These are phyloP conservation scores for Hyperoplus immaculatus DNA, from an alignment of 2,797 vertebrate species.

Conservation along the genomic window DNA sequence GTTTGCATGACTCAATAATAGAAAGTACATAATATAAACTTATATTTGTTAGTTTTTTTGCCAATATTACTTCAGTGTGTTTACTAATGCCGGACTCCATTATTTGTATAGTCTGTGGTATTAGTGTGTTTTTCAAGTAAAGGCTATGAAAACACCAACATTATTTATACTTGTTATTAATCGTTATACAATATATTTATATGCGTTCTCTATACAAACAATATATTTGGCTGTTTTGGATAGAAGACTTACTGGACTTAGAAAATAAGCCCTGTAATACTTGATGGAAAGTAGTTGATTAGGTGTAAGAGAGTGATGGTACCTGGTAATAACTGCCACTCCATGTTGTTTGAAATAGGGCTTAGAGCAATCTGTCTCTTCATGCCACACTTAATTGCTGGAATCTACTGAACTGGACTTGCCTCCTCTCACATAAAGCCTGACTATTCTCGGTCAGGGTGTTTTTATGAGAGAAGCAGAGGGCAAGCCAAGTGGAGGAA, in stretches of 20 bases:
- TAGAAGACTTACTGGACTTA: not conserved
- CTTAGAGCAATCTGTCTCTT: conserved; percentile 13
- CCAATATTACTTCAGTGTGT: no score
- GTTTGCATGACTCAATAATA: no score
- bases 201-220: not conserved
- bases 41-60: no score
- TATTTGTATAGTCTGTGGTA: no score
- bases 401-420: conserved; percentile 27
- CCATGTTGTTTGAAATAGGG: not conserved
- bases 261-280: not conserved
- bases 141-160: no score
- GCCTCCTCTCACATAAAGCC: conserved; percentile 23
- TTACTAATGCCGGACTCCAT: no score
- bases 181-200: no score
- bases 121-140: no score
- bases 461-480: not conserved
- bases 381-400: conserved; percentile 38
- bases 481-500: conserved; percentile 3
- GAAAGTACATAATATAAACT: no score
- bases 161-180: no score
- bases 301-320: no score
- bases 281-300: not conserved
- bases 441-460: conserved; percentile 19
- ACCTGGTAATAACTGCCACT: not conserved
- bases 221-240: not conserved